Base-by-base conservation (phyloP, 2,888 invertebrate species). In the Orchestes rusci region DNA sequence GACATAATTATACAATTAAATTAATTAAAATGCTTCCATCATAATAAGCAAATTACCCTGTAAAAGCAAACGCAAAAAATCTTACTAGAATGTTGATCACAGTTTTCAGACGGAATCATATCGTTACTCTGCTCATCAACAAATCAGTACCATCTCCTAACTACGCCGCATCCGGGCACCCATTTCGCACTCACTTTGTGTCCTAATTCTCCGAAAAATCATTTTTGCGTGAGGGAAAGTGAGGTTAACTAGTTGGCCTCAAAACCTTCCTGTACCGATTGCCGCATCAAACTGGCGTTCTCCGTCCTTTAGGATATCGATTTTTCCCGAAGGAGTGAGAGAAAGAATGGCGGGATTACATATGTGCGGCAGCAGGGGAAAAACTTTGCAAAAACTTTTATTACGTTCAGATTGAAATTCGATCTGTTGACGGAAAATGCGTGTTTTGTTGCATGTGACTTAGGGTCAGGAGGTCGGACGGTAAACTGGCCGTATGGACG, bases 91-190 rank as follows among this genome's bases (percentile, higher is more conserved):
- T 59, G 55, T 49, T 61, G 57, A 65, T 66, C 65, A 65, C 63
- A 66, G 61, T 60, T 59, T 55, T 65, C 59, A 66, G 66, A 66
- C 65, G 67, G 65, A 66, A 61, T 64, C 67, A 67, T 67, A 50
- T 56, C 28, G 27, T 4, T 30, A 39, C 29, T 19, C 34, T 23
- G 36, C 30, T 36, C 34, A 28, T 36, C 23, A 17, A 37, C 10
- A 37, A 19, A 30, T 37, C 33, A 30, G 19, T 23, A 32, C 19
- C 46, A 38, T 31, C 36, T 41, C 10, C 10, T 10, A 23, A 10
- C n/a, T n/a, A n/a, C n/a, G n/a, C n/a, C n/a, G n/a, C n/a, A n/a
- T n/a, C 23, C 10, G 10, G 5, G 23, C 20, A 41, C 32, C 41
- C 32, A 41, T 38, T 41, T 40, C 35, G 41, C 16, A 39, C 23